Percentiles rank a stretch among this genome's conserved stretches.
These are phyloP conservation scores for Cryptops parisi DNA, from an alignment of 2,888 invertebrate species.

Conservation along the genomic window DNA sequence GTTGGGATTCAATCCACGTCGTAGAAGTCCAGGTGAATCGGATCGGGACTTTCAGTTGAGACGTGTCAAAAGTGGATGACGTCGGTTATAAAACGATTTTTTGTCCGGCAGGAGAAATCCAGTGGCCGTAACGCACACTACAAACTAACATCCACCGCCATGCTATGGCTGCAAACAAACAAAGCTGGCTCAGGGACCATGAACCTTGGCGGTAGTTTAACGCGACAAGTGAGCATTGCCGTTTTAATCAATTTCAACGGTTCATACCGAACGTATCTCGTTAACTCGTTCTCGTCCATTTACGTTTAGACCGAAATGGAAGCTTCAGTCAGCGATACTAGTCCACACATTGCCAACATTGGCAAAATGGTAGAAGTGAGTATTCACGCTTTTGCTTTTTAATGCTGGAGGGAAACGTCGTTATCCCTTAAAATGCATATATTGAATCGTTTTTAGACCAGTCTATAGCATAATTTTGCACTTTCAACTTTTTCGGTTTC, in stretches of 20 bases:
- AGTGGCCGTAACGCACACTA: constrained; percentile 90
- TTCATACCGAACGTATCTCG: too few species aligned
- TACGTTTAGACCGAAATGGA: constrained; percentile 75
- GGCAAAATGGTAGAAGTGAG: constrained; percentile 84
- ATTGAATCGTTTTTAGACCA: too few species aligned
- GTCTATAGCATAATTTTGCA: too few species aligned
- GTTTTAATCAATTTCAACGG: background rate
- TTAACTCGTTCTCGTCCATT: constrained; percentile 96
- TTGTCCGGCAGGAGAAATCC: constrained; percentile 57
- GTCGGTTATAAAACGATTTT: background rate
- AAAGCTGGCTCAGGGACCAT: constrained; percentile 90
- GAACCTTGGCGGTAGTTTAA: constrained; percentile 97
- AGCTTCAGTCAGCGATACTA: constrained; percentile 73
- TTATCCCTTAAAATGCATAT: too few species aligned
- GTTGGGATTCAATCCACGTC: constrained; percentile 99
- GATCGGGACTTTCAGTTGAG: background rate
- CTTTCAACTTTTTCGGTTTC: too few species aligned
- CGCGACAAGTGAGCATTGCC: constrained; percentile 58
- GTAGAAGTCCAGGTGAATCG: constrained; percentile 65
- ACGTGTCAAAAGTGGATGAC: too few species aligned
- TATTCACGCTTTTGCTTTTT: background rate
- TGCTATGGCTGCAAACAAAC: constrained; percentile 98
- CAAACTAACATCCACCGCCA: constrained; percentile 96
- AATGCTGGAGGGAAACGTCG: too few species aligned
- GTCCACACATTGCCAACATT: constrained; percentile 96